Base-by-base conservation (phyloP, 1,140 invertebrate species). In the Vanessa atalanta region DNA sequence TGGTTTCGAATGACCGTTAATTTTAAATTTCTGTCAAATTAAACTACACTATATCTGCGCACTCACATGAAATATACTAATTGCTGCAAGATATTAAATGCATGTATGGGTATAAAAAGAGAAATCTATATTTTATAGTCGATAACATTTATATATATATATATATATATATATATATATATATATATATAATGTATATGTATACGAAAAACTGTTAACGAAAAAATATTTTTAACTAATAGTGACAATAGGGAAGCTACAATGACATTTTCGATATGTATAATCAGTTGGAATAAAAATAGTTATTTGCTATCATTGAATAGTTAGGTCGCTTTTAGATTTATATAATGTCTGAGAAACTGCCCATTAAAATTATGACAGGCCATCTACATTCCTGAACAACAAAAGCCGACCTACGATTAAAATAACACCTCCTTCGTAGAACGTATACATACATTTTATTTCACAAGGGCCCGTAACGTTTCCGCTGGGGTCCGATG, bases 391-490 rank as follows among this genome's bases (percentile, higher is more conserved):
- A 91, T 92, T 92, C 89, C 89, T 88, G 83, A 82, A 85, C 88
- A 91, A 92, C 90, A 92, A 92, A 90, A 60, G 85, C 82, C 83
- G 82, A 82, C 81, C 85, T 89, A 86, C 88, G 87, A 91, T 90
- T 88, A 90, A 90, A 90, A 91, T 90, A 91, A 92, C 88, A 92
- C 88, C 90, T 91, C 88, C 90, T 91, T 90, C 88, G 88, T 88
- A 89, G 86, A 91, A 90, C 85, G 83, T 88, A 88, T 89, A 86
- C 72, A 83, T 81, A 89, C 86, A 87, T 89, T 91, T 91, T 88
- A 88, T 88, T 88, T 89, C 87, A 89, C 80, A 90, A 86, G 88
- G 88, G 86, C 82, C 86, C 84, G 82, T 89, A 90, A 90, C 88
- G 89, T 92, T 92, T 92, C 90, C 89, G 90, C 84, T 88, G 89